Conservation (phyloP, 1,140 invertebrate species). For the Bilobella aurantiaca region DNA sequence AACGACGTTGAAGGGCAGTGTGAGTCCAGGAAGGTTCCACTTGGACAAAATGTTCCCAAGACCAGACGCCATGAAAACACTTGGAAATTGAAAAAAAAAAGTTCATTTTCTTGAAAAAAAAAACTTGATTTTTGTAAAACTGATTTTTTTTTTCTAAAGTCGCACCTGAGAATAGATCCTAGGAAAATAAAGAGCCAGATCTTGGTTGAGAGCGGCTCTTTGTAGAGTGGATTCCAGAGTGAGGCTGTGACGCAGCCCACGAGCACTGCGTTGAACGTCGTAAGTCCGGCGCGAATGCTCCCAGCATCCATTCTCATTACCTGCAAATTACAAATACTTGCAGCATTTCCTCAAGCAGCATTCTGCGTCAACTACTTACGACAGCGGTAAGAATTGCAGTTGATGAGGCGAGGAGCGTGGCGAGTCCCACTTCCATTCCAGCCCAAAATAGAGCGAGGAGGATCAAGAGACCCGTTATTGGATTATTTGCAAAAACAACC, state of each 20-base stretch:
- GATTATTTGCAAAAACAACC: conserved; percentile 43
- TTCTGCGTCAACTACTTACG: conserved; percentile 31
- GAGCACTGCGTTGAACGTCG: conserved; percentile 43
- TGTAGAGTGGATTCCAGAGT: conserved; percentile 38
- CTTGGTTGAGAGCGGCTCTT: conserved; percentile 17
- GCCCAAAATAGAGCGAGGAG: conserved; percentile 38
- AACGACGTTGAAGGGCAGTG: too few species aligned
- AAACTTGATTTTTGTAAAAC: not conserved
- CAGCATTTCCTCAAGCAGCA: not conserved
- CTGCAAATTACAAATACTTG: conserved; percentile 28
- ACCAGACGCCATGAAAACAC: conserved; percentile 34
- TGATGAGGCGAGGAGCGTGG: conserved; percentile 36
- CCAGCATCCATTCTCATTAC: conserved; percentile 37
- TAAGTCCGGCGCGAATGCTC: conserved; percentile 40
- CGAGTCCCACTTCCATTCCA: conserved; percentile 37
- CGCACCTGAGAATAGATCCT: conserved; percentile 27
- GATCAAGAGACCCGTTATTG: conserved; percentile 42
- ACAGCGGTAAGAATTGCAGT: conserved; percentile 41
- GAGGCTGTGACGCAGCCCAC: conserved; percentile 40
- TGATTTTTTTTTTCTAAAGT: not conserved
- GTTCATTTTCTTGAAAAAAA: not conserved
- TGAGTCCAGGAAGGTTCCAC: conserved; percentile 36
- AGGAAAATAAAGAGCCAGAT: conserved; percentile 28
- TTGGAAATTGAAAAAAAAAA: conserved; percentile 23
- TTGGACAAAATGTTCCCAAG: conserved; percentile 37